These are phyloP conservation scores for Rhagoletis pomonella DNA, from an alignment of 1,140 invertebrate genomes.

Conservation along the genomic window DNA sequence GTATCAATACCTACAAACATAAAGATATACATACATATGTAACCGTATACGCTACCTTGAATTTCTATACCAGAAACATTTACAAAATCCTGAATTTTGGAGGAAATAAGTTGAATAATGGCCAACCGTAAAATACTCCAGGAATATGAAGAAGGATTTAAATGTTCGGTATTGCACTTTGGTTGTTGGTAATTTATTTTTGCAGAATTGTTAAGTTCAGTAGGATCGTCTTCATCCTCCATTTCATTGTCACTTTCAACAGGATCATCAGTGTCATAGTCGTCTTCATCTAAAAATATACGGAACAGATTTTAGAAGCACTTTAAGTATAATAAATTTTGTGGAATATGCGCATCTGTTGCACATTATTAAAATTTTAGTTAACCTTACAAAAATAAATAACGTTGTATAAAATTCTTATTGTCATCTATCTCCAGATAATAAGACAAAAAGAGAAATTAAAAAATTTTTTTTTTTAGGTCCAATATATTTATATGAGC, in stretches of 20 bases:
- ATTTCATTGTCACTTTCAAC: conserved; percentile 83
- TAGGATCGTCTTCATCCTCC: conserved; percentile 88
- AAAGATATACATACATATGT: conserved; percentile 51
- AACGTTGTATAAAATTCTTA: no score
- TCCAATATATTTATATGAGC: no score
- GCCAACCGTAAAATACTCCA: conserved; percentile 96
- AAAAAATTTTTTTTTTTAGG: no score
- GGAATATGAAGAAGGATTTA: conserved; percentile 93
- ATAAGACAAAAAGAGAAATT: no score
- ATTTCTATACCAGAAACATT: conserved; percentile 92
- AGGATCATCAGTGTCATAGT: conserved; percentile 93
- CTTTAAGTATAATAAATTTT: no score
- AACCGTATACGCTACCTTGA: conserved; percentile 79
- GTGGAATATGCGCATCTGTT: no score
- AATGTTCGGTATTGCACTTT: conserved; percentile 89
- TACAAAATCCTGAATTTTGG: conserved; percentile 82
- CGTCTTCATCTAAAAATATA: conserved; percentile 81
- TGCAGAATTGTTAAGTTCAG: conserved; percentile 76
- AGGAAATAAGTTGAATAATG: conserved; percentile 87
- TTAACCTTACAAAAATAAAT: no score
- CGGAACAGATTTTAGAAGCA: conserved; percentile 43
- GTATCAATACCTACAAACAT: no score
- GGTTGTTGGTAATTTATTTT: conserved; percentile 70
- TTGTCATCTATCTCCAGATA: no score
- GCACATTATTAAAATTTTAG: no score